These are phyloP conservation scores for Triplophysa rosa DNA, from an alignment of 2,113 vertebrate species.

Conservation along the genomic window DNA sequence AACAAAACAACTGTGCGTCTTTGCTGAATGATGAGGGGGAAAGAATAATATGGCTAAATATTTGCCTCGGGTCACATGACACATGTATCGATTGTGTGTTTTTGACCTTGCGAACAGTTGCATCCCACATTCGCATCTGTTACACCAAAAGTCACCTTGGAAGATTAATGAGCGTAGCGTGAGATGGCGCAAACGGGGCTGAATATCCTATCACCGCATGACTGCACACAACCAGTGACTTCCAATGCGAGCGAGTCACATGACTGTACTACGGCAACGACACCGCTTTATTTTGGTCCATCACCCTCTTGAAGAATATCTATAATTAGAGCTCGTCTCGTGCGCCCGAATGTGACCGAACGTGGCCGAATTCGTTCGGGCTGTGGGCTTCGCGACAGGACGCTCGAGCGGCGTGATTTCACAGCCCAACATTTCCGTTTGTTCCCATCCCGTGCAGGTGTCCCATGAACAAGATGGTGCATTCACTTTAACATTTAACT, in stretches of 20 bases:
- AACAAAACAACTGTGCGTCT: background rate
- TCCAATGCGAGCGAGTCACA: conserved; percentile 49
- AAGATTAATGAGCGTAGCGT: conserved; percentile 66
- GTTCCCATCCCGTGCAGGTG: conserved; percentile 28
- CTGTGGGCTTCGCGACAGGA: conserved; percentile 13
- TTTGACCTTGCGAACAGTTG: conserved; percentile 12
- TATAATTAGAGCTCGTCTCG: conserved; percentile 35
- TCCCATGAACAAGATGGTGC: conserved; percentile 29
- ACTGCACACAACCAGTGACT: conserved; percentile 43
- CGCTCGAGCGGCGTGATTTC: conserved; percentile 24
- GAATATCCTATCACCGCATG: conserved; percentile 45
- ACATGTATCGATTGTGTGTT: background rate
- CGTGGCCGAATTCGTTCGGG: background rate
- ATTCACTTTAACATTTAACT: background rate
- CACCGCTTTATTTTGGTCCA: conserved; percentile 60
- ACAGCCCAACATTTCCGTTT: conserved; percentile 35
- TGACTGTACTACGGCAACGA: conserved; percentile 60
- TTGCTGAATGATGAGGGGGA: background rate
- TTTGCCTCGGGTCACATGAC: background rate
- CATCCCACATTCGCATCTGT: conserved; percentile 25
- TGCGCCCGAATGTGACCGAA: conserved; percentile 20
- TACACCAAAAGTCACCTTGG: conserved; percentile 73
- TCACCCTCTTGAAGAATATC: conserved; percentile 37
- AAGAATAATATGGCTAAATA: background rate
- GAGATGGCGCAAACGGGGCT: conserved; percentile 65